A percentile compares a stretch with the other conserved stretches of the same genome.
Evolutionary conservation across 2,888 invertebrate genomes (phyloP).

Genomic region (Prionchulus punctatus): DNA sequence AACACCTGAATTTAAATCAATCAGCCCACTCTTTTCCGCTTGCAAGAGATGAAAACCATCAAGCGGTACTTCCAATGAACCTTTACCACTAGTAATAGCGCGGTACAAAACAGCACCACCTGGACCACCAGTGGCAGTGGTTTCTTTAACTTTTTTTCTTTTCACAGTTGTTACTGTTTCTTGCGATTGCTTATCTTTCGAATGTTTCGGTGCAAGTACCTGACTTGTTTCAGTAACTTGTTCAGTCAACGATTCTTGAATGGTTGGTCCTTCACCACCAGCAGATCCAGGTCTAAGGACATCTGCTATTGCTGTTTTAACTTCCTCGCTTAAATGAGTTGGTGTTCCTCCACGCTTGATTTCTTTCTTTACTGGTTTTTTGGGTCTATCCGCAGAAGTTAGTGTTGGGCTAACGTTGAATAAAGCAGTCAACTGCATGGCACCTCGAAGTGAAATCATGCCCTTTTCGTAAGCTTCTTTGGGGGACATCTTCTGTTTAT

Average conservation of each 20-base stretch:
- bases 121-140: slow-evolving; percentile 7
- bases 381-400: slow-evolving; percentile 66
- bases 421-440: slow-evolving; percentile 61
- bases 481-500: background rate
- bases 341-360: slow-evolving; percentile 34
- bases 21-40: slow-evolving; percentile 58
- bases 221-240: slow-evolving; percentile 7
- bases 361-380: slow-evolving; percentile 42
- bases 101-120: slow-evolving; percentile 3
- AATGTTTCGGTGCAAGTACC: slow-evolving; percentile 1
- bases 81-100: slow-evolving; percentile 4
- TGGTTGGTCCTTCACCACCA: slow-evolving; percentile 13
- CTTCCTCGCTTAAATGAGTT: slow-evolving; percentile 22
- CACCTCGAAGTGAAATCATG: slow-evolving; percentile 70
- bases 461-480: slow-evolving; percentile 59
- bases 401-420: slow-evolving; percentile 68
- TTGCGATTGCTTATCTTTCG: background rate
- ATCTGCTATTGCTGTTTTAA: slow-evolving; percentile 52
- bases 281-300: slow-evolving; percentile 49
- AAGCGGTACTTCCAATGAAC: slow-evolving; percentile 50
- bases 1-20: slow-evolving; percentile 61
- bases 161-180: slow-evolving; percentile 11
- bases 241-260: slow-evolving; percentile 7
- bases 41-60: slow-evolving; percentile 63
- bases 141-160: background rate